Evolutionary conservation across 2,888 invertebrate genomes (phyloP).

Genomic region (Spicauda simplicius): DNA sequence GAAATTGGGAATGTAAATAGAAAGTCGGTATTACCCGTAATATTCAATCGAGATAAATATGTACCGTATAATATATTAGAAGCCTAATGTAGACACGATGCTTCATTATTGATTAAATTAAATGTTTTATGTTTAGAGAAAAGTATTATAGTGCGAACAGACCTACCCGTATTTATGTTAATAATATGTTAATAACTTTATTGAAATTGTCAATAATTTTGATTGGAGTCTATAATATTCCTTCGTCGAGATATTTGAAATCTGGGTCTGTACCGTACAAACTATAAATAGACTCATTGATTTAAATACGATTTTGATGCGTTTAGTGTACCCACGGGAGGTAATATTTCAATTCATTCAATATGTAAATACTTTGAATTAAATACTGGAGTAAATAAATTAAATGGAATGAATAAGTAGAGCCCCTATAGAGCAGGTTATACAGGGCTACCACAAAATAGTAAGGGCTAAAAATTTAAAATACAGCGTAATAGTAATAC

Average conservation of each 20-base stretch:
- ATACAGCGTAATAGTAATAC: no score
- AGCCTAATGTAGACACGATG: no score
- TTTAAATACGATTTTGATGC: slow-evolving; percentile 6
- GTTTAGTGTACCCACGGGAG: neutral
- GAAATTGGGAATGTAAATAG: neutral
- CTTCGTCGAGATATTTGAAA: neutral
- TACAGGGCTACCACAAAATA: neutral
- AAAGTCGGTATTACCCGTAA: neutral
- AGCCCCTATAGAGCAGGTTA: neutral
- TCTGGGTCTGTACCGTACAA: neutral
- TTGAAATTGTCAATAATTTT: neutral
- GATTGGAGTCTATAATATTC: neutral
- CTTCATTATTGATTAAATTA: no score
- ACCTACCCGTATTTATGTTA: no score
- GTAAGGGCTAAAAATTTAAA: neutral
- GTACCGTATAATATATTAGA: no score
- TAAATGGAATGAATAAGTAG: neutral
- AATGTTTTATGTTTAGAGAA: no score
- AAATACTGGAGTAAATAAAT: neutral
- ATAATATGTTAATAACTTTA: no score
- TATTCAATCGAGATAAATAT: neutral
- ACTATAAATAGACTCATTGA: neutral
- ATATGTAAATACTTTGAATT: slow-evolving; percentile 13
- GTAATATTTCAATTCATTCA: slow-evolving; percentile 10
- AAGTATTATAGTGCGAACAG: no score